Conservation (phyloP, 2,888 invertebrate genomes). For the Tetrapedia diversipes region DNA sequence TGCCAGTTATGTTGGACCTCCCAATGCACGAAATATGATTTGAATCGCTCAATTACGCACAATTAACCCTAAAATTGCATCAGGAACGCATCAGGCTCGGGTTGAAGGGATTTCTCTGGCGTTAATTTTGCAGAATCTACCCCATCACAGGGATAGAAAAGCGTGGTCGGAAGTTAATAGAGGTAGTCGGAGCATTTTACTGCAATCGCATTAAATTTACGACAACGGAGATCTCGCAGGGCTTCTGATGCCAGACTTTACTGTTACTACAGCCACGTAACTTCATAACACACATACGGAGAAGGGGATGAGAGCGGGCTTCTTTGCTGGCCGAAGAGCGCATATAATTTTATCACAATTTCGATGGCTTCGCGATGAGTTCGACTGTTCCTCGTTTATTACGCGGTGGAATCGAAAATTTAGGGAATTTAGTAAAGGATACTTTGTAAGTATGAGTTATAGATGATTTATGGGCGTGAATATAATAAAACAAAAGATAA, state of each 20-base stretch:
- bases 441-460: too few species aligned
- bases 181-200: constrained; percentile 36
- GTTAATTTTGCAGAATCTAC: constrained; percentile 3
- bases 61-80: background rate
- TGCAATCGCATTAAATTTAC: constrained; percentile 47
- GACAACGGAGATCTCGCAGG: background rate
- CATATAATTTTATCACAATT: constrained; percentile 50
- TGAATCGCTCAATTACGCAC: background rate
- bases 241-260: constrained; percentile 46
- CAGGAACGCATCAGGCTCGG: background rate
- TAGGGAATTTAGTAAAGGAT: background rate
- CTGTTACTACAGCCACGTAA: constrained; percentile 30
- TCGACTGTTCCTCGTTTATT: constrained; percentile 7
- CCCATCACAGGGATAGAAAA: background rate
- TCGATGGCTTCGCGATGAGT: constrained; percentile 28
- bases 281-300: constrained; percentile 34
- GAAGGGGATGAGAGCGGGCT: background rate
- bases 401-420: background rate
- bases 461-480: too few species aligned
- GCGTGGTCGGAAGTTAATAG: background rate
- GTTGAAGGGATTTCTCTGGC: background rate
- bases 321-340: constrained; percentile 9
- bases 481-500: too few species aligned
- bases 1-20: too few species aligned
- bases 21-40: background rate